Percentiles rank a stretch among this genome's conserved stretches.
These are phyloP conservation scores for Pseudotriccus pelzelni DNA, from an alignment of 2,797 vertebrate genomes.

Conservation along the genomic window DNA sequence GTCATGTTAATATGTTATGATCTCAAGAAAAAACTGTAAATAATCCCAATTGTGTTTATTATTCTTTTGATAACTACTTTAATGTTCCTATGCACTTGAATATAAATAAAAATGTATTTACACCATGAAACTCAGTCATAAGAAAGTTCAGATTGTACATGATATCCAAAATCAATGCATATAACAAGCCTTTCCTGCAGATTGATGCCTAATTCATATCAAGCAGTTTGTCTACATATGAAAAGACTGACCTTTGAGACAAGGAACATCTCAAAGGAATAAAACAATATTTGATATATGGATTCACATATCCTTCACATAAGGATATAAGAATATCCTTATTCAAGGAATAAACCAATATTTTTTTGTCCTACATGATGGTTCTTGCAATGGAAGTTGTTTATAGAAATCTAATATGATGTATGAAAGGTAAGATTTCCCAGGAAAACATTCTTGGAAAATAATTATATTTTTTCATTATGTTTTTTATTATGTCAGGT, in stretches of 20 bases:
- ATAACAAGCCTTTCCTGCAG: background rate
- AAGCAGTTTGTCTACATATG: background rate
- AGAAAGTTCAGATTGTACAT: background rate
- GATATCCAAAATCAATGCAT: background rate
- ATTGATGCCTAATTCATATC: background rate
- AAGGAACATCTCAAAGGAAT: background rate
- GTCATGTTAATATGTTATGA: background rate
- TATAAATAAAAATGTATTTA: background rate
- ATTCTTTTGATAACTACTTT: background rate
- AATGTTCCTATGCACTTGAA: background rate
- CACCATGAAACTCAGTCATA: background rate
- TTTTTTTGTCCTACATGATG: accelerated
- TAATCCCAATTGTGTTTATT: background rate
- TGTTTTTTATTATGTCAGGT: background rate
- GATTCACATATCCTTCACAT: too few species aligned
- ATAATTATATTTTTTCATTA: background rate
- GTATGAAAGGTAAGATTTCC: background rate
- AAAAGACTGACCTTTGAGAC: background rate
- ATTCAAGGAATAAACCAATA: too few species aligned
- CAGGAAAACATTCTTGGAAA: background rate
- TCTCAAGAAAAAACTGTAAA: background rate
- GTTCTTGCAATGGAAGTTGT: background rate
- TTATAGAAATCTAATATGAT: background rate
- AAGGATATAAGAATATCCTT: too few species aligned
- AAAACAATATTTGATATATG: too few species aligned